Conservation (phyloP, 92 coral and sea anemone genomes). For the Zoanthus sansibaricus region DNA sequence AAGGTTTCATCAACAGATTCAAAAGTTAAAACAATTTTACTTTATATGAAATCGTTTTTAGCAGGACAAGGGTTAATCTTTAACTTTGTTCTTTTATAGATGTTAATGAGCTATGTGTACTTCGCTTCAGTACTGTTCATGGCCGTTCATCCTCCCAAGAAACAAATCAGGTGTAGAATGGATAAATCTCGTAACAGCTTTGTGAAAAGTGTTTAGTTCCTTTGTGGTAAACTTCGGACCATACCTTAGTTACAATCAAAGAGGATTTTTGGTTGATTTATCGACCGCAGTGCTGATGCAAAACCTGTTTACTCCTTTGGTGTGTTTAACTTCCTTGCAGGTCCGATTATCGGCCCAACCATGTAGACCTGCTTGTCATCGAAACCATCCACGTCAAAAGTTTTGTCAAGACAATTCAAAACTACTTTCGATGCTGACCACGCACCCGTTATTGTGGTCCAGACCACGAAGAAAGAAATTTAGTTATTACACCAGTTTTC, state of each 20-base stretch:
- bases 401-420: too few relatives aligned
- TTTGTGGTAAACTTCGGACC: neutral
- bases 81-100: conserved; percentile 52
- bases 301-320: neutral
- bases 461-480: too few relatives aligned
- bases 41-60: too few relatives aligned
- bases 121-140: conserved; percentile 87
- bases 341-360: neutral
- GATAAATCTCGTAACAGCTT: neutral
- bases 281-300: neutral
- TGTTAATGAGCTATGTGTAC: conserved; percentile 90
- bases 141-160: conserved; percentile 79
- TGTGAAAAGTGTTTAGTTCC: neutral
- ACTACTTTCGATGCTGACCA: too few relatives aligned
- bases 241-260: neutral
- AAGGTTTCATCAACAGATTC: neutral
- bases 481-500: too few relatives aligned
- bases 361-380: neutral
- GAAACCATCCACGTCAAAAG: neutral
- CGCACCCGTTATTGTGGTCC: too few relatives aligned
- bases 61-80: neutral
- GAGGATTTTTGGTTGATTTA: neutral
- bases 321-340: neutral
- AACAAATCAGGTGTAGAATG: conserved; percentile 53
- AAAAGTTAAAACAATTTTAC: too few relatives aligned